Conservation (phyloP, 2,113 vertebrate genomes). For the Montifringilla adamsi region DNA sequence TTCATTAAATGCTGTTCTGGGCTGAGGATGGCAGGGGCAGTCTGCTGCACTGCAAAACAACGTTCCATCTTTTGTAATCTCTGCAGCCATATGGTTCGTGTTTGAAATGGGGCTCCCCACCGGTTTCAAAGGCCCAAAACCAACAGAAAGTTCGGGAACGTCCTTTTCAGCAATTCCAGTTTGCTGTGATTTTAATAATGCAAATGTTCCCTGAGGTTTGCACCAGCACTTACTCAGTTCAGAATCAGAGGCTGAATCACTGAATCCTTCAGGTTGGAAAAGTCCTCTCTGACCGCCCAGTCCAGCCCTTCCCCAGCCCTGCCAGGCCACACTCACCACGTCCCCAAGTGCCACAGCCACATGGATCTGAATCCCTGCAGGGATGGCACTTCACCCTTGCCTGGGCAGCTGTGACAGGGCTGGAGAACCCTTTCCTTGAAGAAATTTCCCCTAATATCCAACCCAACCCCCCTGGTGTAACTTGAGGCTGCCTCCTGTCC, state of each 20-base stretch:
- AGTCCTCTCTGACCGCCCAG: fast-evolving
- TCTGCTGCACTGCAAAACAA: neutral
- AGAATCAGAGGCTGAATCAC: neutral
- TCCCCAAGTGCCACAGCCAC: neutral
- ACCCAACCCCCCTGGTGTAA: fast-evolving
- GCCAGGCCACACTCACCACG: fast-evolving
- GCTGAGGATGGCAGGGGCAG: neutral
- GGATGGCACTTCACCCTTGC: neutral
- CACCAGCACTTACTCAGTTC: neutral
- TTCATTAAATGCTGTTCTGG: neutral
- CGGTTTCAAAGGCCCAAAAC: neutral
- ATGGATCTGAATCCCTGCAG: fast-evolving
- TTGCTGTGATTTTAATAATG: neutral
- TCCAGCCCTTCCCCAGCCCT: fast-evolving
- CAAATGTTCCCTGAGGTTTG: neutral
- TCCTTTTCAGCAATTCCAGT: neutral
- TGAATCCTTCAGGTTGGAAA: neutral
- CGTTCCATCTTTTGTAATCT: neutral
- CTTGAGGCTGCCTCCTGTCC: neutral
- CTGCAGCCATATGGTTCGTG: neutral
- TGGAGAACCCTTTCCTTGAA: fast-evolving
- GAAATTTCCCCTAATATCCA: no score
- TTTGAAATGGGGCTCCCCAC: neutral
- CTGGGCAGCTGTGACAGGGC: neutral
- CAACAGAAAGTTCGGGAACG: neutral